Evolutionary conservation across 2,888 invertebrate species (phyloP).

Genomic region (Oasisia sp.): DNA sequence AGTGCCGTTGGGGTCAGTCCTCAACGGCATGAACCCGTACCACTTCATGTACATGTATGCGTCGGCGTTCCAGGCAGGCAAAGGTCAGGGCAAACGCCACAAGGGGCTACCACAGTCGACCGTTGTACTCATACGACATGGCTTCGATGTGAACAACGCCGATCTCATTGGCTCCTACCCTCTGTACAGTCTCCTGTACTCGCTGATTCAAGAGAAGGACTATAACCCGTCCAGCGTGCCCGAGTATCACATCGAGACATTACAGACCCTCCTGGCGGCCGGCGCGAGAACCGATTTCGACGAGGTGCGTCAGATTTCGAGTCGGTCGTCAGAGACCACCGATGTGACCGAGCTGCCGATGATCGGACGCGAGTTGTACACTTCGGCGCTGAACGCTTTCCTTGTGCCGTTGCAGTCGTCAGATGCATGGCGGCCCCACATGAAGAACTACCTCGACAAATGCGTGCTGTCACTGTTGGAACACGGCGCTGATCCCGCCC

Average conservation of each 20-base stretch:
- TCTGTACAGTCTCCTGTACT: slow-evolving; percentile 53
- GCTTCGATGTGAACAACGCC: slow-evolving; percentile 48
- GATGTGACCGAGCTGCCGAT: slow-evolving; percentile 42
- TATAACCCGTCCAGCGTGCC: slow-evolving; percentile 43
- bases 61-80: slow-evolving; percentile 30
- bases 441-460: slow-evolving; percentile 29
- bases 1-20: slow-evolving; percentile 44
- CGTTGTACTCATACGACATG: slow-evolving; percentile 50
- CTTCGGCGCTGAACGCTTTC: slow-evolving; percentile 54
- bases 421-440: slow-evolving; percentile 35
- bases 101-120: slow-evolving; percentile 51
- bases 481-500: slow-evolving; percentile 48
- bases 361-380: slow-evolving; percentile 51
- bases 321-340: slow-evolving; percentile 46
- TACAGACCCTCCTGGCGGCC: slow-evolving; percentile 49
- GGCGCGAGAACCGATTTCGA: slow-evolving; percentile 59
- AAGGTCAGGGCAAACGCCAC: slow-evolving; percentile 44
- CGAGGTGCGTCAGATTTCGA: slow-evolving; percentile 40
- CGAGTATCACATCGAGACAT: slow-evolving; percentile 45
- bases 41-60: slow-evolving; percentile 58
- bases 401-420: slow-evolving; percentile 45
- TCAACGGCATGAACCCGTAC: slow-evolving; percentile 57
- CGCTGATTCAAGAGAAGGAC: slow-evolving; percentile 47
- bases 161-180: slow-evolving; percentile 56
- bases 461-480: slow-evolving; percentile 43